These are phyloP conservation scores for Drosophila watanabei DNA, from an alignment of 1,140 invertebrate species.

Conservation along the genomic window DNA sequence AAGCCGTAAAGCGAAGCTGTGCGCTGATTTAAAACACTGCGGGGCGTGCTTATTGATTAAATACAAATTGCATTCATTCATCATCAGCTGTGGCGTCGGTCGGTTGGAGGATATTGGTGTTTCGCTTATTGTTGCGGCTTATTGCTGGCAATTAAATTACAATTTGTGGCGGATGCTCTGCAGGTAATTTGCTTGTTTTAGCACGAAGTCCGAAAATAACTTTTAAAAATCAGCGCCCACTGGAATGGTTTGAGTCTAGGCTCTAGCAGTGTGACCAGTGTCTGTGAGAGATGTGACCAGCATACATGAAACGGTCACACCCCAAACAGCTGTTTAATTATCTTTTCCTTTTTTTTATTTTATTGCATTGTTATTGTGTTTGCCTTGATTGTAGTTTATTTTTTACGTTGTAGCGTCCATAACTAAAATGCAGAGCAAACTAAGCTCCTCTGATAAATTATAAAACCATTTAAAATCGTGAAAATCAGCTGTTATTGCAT, in stretches of 20 bases:
- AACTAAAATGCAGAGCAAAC: background rate
- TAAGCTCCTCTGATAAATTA: background rate
- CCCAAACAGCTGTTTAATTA: conserved; percentile 9
- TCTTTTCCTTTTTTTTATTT: conserved; percentile 14
- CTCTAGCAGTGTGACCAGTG: background rate
- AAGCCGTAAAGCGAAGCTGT: conserved; percentile 81
- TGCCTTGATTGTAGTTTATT: background rate
- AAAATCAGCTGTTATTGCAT: conserved; percentile 7
- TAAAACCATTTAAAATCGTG: background rate
- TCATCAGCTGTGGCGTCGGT: conserved; percentile 48
- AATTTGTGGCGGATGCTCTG: conserved; percentile 55
- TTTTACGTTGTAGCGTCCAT: background rate
- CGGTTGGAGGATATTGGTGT: conserved; percentile 25
- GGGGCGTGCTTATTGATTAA: conserved; percentile 83
- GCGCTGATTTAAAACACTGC: conserved; percentile 83
- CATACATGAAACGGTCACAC: background rate
- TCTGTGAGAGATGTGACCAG: no score
- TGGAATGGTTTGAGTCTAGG: background rate
- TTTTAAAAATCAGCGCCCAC: conserved; percentile 21
- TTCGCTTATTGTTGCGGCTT: conserved; percentile 33
- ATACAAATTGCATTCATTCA: conserved; percentile 83
- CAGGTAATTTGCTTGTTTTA: conserved; percentile 28
- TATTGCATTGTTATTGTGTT: conserved; percentile 7
- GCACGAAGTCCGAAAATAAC: background rate
- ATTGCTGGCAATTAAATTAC: conserved; percentile 75